Evolutionary conservation across 1,140 invertebrate genomes (phyloP).

Genomic region (Diachasma alloeum): DNA sequence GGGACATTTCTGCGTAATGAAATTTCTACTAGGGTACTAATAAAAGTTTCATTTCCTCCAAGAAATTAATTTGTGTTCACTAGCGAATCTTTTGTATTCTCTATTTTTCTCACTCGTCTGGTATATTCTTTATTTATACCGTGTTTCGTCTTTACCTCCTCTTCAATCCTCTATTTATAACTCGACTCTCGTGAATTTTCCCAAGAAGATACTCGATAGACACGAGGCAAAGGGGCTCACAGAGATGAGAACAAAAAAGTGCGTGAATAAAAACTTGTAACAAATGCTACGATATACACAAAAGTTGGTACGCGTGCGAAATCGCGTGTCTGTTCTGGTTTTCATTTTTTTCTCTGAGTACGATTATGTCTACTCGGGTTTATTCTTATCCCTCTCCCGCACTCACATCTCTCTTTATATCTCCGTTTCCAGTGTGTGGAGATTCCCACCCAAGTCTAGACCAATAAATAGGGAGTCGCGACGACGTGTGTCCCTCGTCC

Average conservation of each 20-base stretch:
- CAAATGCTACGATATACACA: neutral
- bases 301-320: too few species aligned
- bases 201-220: constrained; percentile 20
- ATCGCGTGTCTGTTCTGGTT: constrained; percentile 12
- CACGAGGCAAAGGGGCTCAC: neutral
- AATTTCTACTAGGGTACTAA: too few species aligned
- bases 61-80: too few species aligned
- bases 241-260: neutral
- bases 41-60: too few species aligned
- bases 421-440: neutral
- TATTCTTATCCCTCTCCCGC: neutral
- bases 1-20: too few species aligned
- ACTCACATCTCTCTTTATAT: neutral
- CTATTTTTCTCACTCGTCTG: too few species aligned
- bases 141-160: neutral
- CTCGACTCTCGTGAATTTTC: constrained; percentile 38
- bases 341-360: constrained; percentile 3
- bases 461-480: constrained; percentile 28
- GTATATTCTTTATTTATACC: constrained; percentile 23
- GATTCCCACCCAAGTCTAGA: constrained; percentile 16
- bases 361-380: neutral
- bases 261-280: neutral
- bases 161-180: constrained; percentile 42
- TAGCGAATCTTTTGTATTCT: too few species aligned
- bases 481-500: constrained; percentile 10